Evolutionary conservation across 2,113 vertebrate species (phyloP).

Genomic region (Meriones unguiculatus): DNA sequence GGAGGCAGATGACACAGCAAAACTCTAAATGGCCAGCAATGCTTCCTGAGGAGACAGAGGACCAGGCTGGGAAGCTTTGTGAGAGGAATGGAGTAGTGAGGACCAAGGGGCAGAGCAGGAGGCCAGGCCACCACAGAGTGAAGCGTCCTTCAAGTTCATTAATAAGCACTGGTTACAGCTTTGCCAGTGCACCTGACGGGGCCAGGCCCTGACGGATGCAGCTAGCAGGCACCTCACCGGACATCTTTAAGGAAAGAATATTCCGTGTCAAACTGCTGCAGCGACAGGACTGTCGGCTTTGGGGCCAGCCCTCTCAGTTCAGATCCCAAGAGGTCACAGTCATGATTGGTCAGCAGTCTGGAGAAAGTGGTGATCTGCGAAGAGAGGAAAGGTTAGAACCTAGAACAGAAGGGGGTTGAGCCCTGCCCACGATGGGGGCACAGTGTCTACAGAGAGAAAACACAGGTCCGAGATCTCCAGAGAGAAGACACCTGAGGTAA

Average conservation of each 20-base stretch:
- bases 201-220: accelerated
- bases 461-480: too few species aligned
- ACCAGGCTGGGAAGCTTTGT: accelerated
- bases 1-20: accelerated
- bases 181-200: accelerated
- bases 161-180: background rate
- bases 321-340: conserved; percentile 84
- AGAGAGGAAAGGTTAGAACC: background rate
- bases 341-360: conserved; percentile 92
- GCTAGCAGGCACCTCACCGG: conserved; percentile 86
- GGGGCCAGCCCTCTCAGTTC: conserved; percentile 76
- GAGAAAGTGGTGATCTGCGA: conserved; percentile 96
- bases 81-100: background rate
- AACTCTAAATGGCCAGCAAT: accelerated
- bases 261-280: conserved; percentile 97
- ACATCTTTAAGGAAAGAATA: conserved; percentile 94
- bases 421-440: accelerated
- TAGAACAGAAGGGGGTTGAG: accelerated
- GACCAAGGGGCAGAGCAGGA: accelerated
- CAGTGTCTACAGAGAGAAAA: background rate
- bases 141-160: accelerated
- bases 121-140: accelerated
- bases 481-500: background rate
- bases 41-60: background rate
- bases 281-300: conserved; percentile 88